Evolutionary conservation across 2,888 invertebrate genomes (phyloP).

Genomic region (Cyclophora punctaria): DNA sequence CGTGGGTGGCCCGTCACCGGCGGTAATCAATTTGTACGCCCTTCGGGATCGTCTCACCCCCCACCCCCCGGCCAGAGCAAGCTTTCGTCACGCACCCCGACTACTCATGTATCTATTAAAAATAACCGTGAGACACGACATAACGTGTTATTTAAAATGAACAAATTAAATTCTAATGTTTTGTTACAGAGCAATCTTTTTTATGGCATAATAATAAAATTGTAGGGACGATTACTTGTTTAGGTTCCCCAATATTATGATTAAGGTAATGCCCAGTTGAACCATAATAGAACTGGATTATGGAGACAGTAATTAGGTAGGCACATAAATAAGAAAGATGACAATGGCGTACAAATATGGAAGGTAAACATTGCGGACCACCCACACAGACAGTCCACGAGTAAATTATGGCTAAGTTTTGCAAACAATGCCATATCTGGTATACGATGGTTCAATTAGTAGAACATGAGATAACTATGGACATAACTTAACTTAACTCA

Average conservation of each 20-base stretch:
- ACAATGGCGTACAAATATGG: background rate
- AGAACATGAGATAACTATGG: slow-evolving; percentile 44
- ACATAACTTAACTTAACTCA: slow-evolving; percentile 8
- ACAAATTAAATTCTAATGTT: too few species aligned
- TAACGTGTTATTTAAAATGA: slow-evolving; percentile 9
- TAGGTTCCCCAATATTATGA: too few species aligned
- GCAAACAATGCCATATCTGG: slow-evolving; percentile 63
- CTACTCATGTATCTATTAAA: slow-evolving; percentile 37
- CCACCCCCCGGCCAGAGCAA: slow-evolving; percentile 19
- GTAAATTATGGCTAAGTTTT: slow-evolving; percentile 57
- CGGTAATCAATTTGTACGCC: slow-evolving; percentile 71
- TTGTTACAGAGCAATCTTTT: too few species aligned
- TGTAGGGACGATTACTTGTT: too few species aligned
- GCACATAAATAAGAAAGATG: too few species aligned
- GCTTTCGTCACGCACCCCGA: slow-evolving; percentile 63
- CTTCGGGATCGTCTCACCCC: slow-evolving; percentile 43
- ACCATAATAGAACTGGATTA: too few species aligned
- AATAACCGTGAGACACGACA: slow-evolving; percentile 17
- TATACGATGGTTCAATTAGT: slow-evolving; percentile 70
- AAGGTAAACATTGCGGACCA: slow-evolving; percentile 33
- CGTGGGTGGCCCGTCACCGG: slow-evolving; percentile 65
- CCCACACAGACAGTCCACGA: slow-evolving; percentile 49
- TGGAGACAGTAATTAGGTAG: too few species aligned
- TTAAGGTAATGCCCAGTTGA: too few species aligned
- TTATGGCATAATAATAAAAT: too few species aligned